A percentile compares a stretch with the other conserved stretches of the same genome.
Conservation (phyloP, 2,113 vertebrate species). For the Danio rerio region DNA sequence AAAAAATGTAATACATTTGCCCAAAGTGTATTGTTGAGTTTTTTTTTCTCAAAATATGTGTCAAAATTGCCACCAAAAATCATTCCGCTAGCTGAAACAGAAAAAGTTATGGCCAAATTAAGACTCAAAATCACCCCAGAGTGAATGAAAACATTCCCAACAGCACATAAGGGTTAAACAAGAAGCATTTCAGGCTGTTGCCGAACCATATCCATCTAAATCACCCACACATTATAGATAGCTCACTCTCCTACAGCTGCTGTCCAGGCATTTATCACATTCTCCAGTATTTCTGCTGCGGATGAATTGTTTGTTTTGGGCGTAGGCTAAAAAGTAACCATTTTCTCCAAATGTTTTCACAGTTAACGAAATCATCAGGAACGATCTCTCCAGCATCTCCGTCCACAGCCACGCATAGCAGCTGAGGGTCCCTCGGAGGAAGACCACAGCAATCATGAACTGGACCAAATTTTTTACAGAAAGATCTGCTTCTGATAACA, state of each 20-base stretch:
- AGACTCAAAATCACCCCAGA: too few relatives aligned
- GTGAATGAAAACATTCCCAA: too few relatives aligned
- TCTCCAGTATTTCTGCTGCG: background rate
- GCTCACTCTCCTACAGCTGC: background rate
- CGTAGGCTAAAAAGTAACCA: background rate
- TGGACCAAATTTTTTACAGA: constrained; percentile 4
- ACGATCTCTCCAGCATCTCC: constrained; percentile 91
- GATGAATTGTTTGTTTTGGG: background rate
- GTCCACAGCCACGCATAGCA: constrained; percentile 78
- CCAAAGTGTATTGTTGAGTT: too few relatives aligned
- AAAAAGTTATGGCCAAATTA: too few relatives aligned
- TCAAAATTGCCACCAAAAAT: too few relatives aligned
- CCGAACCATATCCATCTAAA: background rate
- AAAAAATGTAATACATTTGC: too few relatives aligned
- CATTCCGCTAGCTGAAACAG: too few relatives aligned
- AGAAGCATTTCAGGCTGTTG: background rate
- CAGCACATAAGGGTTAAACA: too few relatives aligned
- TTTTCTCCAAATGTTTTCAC: constrained; percentile 65
- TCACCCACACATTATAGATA: background rate
- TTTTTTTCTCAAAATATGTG: too few relatives aligned
- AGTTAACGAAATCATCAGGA: constrained; percentile 98
- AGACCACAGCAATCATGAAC: constrained; percentile 29
- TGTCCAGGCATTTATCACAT: background rate
- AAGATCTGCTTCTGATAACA: constrained; percentile 6
- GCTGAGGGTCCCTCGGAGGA: background rate